phyloP scores from a whole-genome alignment of 2,888 invertebrate species.

The Malthinus flaveolus region DNA sequence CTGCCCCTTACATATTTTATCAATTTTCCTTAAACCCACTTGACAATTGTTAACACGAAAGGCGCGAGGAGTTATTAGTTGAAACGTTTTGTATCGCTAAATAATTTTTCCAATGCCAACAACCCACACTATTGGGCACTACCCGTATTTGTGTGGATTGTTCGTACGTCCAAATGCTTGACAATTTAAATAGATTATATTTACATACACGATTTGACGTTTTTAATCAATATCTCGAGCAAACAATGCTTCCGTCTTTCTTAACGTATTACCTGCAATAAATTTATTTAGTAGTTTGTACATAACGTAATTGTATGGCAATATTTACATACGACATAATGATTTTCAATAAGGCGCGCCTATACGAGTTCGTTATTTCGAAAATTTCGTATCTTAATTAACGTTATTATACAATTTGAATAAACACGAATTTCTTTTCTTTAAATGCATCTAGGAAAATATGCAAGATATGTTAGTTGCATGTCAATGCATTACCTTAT shows the following conservation, averaged over 20 bases:
- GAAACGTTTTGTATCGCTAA: conserved; percentile 28
- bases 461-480: no score
- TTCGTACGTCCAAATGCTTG: conserved; percentile 16
- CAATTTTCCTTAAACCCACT: conserved; percentile 35
- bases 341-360: conserved; percentile 9
- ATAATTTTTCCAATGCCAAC: conserved; percentile 19
- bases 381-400: background rate
- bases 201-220: conserved; percentile 20
- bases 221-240: conserved; percentile 15
- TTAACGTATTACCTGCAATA: conserved; percentile 5
- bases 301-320: conserved; percentile 6
- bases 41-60: conserved; percentile 23
- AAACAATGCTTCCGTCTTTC: conserved; percentile 7
- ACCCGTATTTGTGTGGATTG: conserved; percentile 19
- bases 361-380: background rate
- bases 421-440: background rate
- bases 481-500: no score
- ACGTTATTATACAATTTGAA: background rate
- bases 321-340: conserved; percentile 13
- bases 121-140: conserved; percentile 18
- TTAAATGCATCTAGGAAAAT: background rate
- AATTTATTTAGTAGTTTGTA: conserved; percentile 14
- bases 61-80: conserved; percentile 31
- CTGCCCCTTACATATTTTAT: conserved; percentile 35
- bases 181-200: conserved; percentile 26